Evolutionary conservation across 2,888 invertebrate species (phyloP), one percentile per base, ranked within the genome.

Genomic region (Automeris io): DNA sequence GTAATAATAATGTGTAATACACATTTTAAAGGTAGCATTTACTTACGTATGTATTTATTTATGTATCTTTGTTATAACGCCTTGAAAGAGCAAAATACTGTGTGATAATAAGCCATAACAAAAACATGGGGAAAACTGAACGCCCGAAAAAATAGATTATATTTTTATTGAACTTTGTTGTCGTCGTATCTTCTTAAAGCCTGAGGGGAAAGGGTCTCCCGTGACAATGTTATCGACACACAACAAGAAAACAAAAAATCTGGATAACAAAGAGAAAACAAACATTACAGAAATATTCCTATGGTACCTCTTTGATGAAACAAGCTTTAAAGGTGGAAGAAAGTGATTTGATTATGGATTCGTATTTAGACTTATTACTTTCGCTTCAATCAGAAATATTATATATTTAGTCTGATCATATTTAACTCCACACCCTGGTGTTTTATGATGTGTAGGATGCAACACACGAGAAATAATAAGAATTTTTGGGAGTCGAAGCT

Each of bases 91-190:
- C 16, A 3, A 29, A 29, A 29, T 26, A 8, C 16, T 5, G 11
- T 5, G 22, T 16, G 5, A 11, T 16, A 16, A 11, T n/a, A 34
- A 23, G 23, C 11, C 23, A 22, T 34, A 34, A 34, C 16, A 34
- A 34, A 32, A 37, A 32, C 23, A 32, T 37, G 37, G 37, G 23
- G 23, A 6, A 5, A 21, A 22, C 21, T 39, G 47, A 54, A 55
- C 49, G 49, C 51, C 53, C 49, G 42, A 53, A 54, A 56, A 64
- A 68, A 69, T 65, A 66, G 59, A 66, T 62, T 66, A 62, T 62
- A 61, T 64, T 67, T 39, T 69, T 62, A 61, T 70, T 68, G 60
- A 74, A 68, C 67, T 67, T 67, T 61, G 69, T 60, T 66, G 65
- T 63, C 61, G 57, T 64, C 63, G 58, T 69, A 68, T 70, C 61